A percentile compares a stretch with the other conserved stretches of the same genome.
phyloP scores from a whole-genome alignment of 2,113 vertebrate species.

The Cyprinus carpio region DNA sequence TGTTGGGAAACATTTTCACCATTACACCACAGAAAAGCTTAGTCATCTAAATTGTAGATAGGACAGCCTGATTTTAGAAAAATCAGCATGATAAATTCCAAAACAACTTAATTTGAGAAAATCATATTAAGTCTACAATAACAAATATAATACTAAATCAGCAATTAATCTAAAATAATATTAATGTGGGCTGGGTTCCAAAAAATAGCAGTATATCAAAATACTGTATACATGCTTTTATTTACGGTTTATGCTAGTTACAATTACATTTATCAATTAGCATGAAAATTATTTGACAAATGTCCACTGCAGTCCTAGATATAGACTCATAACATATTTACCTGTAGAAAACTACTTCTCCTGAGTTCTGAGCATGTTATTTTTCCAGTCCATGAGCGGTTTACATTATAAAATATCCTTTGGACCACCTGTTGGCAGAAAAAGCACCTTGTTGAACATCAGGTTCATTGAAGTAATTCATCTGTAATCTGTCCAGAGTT shows the following conservation, averaged over 20 bases:
- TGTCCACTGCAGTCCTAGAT: background rate
- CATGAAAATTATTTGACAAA: background rate
- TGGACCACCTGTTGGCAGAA: constrained; percentile 85
- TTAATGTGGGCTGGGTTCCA: background rate
- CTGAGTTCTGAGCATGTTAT: constrained; percentile 89
- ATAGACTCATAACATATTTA: constrained; percentile 48
- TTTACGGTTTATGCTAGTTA: background rate
- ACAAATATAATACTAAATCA: too few relatives aligned
- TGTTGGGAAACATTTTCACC: constrained; percentile 56
- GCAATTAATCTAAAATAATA: background rate
- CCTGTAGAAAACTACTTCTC: constrained; percentile 93
- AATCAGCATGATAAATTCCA: background rate
- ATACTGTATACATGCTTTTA: background rate
- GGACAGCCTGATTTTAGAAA: background rate
- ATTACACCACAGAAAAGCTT: background rate
- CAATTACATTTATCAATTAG: background rate
- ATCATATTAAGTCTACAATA: background rate
- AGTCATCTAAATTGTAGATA: background rate
- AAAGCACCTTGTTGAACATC: background rate
- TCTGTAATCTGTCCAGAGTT: background rate
- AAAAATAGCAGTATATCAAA: background rate
- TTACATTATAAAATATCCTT: constrained; percentile 95
- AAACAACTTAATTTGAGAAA: too few relatives aligned
- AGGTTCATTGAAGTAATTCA: background rate
- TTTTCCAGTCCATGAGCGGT: constrained; percentile 92